phyloP scores from a whole-genome alignment of 2,113 vertebrate genomes.

The Syrrhaptes paradoxus region DNA sequence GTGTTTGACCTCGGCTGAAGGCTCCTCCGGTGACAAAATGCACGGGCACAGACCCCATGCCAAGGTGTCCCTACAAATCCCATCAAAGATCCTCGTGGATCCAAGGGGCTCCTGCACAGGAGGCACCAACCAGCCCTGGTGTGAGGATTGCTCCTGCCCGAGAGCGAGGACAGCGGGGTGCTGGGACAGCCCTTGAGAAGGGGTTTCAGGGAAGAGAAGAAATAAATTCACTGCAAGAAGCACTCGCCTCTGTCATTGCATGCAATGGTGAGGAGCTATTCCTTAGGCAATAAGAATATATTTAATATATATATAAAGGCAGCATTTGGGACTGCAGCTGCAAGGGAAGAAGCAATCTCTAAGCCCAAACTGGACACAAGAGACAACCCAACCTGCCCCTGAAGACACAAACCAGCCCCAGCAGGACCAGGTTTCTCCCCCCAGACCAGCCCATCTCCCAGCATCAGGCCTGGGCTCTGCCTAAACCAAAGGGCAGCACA shows the following conservation, averaged over 20 bases:
- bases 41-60: background rate
- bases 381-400: background rate
- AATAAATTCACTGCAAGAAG: background rate
- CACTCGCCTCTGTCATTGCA: accelerated
- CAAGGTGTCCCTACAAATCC: background rate
- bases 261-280: background rate
- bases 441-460: background rate
- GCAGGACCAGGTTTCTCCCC: background rate
- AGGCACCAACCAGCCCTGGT: accelerated
- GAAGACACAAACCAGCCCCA: background rate
- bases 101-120: background rate
- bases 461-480: background rate
- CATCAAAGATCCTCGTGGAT: accelerated
- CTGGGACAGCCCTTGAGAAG: background rate
- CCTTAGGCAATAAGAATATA: accelerated
- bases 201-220: background rate
- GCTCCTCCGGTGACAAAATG: background rate
- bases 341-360: background rate
- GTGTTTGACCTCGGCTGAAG: accelerated
- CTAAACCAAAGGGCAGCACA: background rate
- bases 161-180: background rate
- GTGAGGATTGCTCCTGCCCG: background rate
- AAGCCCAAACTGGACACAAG: background rate
- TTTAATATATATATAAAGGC: background rate
- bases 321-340: too few relatives aligned